Percentiles rank a stretch among this genome's conserved stretches.
These are phyloP conservation scores for Dynastes maya DNA, from an alignment of 2,888 invertebrate species.

Conservation along the genomic window DNA sequence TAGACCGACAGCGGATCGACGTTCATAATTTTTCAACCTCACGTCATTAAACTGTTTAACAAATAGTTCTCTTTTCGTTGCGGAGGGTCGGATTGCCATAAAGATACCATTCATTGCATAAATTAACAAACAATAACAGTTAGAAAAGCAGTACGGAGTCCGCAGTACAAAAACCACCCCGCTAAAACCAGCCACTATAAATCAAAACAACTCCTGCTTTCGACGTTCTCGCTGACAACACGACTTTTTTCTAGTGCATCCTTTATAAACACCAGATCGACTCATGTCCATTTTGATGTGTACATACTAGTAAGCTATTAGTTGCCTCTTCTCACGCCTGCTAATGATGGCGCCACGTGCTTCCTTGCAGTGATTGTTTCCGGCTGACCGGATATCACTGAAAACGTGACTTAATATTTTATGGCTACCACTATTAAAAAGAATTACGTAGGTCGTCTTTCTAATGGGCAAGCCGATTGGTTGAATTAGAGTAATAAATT, in stretches of 20 bases:
- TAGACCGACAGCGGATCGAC: conserved; percentile 38
- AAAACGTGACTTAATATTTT: conserved; percentile 56
- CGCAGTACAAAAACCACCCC: conserved; percentile 47
- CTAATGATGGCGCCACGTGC: conserved; percentile 70
- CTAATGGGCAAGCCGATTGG: conserved; percentile 8
- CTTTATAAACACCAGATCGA: conserved; percentile 50
- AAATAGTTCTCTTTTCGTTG: conserved; percentile 43
- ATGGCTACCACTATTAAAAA: conserved; percentile 40
- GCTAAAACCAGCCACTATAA: conserved; percentile 51
- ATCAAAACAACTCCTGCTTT: conserved; percentile 52
- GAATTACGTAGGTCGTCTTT: conserved; percentile 22
- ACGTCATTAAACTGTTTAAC: conserved; percentile 42
- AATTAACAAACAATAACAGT: conserved; percentile 55
- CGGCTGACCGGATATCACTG: conserved; percentile 64
- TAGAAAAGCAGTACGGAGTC: conserved; percentile 51
- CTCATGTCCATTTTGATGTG: conserved; percentile 47
- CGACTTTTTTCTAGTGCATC: conserved; percentile 48
- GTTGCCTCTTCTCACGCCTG: conserved; percentile 68
- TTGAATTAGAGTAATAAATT: conserved; percentile 25
- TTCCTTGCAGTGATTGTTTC: conserved; percentile 63
- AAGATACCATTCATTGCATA: conserved; percentile 53
- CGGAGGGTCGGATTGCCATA: conserved; percentile 48
- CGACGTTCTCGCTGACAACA: conserved; percentile 47
- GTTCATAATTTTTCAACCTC: conserved; percentile 41
- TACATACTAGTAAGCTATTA: conserved; percentile 49